Base-by-base conservation (phyloP, 2,113 vertebrate species). In the Mandrillus leucophaeus region DNA sequence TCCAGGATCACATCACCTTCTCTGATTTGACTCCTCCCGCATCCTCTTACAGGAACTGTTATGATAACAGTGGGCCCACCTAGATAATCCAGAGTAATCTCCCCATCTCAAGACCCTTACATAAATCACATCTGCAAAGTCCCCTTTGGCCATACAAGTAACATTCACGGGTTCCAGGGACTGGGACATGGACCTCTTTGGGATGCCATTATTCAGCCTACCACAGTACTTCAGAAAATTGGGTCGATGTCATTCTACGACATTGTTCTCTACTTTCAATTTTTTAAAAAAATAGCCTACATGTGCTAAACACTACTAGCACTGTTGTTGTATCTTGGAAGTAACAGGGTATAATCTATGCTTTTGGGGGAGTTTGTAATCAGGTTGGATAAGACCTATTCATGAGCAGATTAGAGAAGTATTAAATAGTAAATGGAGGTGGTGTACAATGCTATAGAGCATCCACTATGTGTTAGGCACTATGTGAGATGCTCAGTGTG, bases 241-340 rank as follows among this genome's bases (percentile, higher is more conserved):
- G 43, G 7, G 8, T 66, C 72, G 48, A 48, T 87, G 17, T 43
- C 76, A 80, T 80, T 78, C 68, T 50, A 8, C 45, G 13, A 73
- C 30, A 40, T 59, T 95, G 32, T 88, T 90, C 80, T 95, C 18
- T 66, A 76, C 11, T 96, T 94, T 92, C 76, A 59, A n/a, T 35
- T 80, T 35, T 81, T 11, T 18, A 45, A n/a, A 73, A 66, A 27
- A 64, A 84, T 40, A 35, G 2, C 2, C 32, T 66, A 27, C 3
- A 4, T 43, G 22, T 80, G 30, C 55, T 92, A 76, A 87, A 76
- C 64, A 35, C 61, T 84, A 3, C 70, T 92, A 30, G n/a, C 70
- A 52, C 3, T 70, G 2, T 48, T 79, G 23, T 55, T 55, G 20
- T 14, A 25, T 50, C 64, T 90, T 94, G 40, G 81, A 70, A 95